Evolutionary conservation across 2,113 vertebrate genomes (phyloP).

Genomic region (Melanostigma gelatinosum): DNA sequence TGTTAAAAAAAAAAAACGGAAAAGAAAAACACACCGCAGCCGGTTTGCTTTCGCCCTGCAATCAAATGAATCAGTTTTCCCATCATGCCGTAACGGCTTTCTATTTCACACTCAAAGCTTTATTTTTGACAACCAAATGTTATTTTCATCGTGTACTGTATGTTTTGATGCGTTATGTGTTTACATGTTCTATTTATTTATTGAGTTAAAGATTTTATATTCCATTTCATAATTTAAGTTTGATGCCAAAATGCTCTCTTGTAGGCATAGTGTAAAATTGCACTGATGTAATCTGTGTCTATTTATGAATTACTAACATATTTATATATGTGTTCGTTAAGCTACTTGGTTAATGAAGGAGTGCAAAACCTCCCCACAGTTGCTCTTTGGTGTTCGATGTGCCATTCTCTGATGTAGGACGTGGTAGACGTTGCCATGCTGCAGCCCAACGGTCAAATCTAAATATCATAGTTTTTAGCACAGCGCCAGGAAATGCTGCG

Average conservation of each 20-base stretch:
- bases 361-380: constrained; percentile 84
- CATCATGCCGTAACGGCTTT: constrained; percentile 63
- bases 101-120: constrained; percentile 74
- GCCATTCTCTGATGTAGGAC: constrained; percentile 63
- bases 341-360: constrained; percentile 77
- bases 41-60: constrained; percentile 37
- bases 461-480: constrained; percentile 45
- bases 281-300: constrained; percentile 79
- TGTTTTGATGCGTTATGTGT: constrained; percentile 77
- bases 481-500: constrained; percentile 33
- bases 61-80: constrained; percentile 55
- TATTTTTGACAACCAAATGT: constrained; percentile 81
- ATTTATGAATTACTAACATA: constrained; percentile 81
- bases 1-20: constrained; percentile 30
- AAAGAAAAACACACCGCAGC: constrained; percentile 12
- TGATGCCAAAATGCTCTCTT: constrained; percentile 79
- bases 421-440: constrained; percentile 48
- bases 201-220: constrained; percentile 74
- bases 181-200: constrained; percentile 75
- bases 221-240: constrained; percentile 73
- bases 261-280: constrained; percentile 72
- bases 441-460: constrained; percentile 62
- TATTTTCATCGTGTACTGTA: constrained; percentile 80
- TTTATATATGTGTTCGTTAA: constrained; percentile 74
- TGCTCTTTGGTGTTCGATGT: constrained; percentile 77